A percentile compares a stretch with the other conserved stretches of the same genome.
These are phyloP conservation scores for Brachyrhaphis roseni DNA, from an alignment of 2,797 vertebrate genomes.

Conservation along the genomic window DNA sequence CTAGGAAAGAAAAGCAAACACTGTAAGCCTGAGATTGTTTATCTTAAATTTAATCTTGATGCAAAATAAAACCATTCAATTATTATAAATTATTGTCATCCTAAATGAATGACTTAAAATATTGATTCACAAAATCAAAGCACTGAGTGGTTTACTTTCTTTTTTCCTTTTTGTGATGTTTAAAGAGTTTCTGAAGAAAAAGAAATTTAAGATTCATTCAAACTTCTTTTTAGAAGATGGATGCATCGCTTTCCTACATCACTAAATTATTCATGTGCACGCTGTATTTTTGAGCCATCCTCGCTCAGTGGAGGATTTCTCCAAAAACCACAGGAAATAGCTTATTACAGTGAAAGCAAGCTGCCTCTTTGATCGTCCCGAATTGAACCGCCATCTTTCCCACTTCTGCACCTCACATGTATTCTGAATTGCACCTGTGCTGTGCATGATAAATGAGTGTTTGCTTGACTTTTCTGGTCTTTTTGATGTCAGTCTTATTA, in stretches of 20 bases:
- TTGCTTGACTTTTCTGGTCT: background rate
- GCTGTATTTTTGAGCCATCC: slow-evolving; percentile 53
- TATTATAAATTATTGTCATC: background rate
- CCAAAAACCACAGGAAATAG: slow-evolving; percentile 57
- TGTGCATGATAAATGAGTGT: slow-evolving; percentile 13
- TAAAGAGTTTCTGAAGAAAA: background rate
- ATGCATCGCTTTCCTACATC: slow-evolving; percentile 47
- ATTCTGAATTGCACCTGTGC: slow-evolving; percentile 47
- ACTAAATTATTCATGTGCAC: slow-evolving; percentile 66
- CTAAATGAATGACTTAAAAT: background rate
- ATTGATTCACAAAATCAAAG: background rate
- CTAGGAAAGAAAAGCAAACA: background rate
- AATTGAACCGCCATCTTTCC: slow-evolving; percentile 57
- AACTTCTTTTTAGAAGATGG: slow-evolving; percentile 36
- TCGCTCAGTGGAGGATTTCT: slow-evolving; percentile 46
- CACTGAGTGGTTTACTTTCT: background rate
- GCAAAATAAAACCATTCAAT: background rate
- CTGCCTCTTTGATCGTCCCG: slow-evolving; percentile 61
- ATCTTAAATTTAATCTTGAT: background rate
- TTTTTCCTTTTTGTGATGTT: background rate
- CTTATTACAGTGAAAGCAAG: slow-evolving; percentile 61
- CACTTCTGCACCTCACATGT: slow-evolving; percentile 36
- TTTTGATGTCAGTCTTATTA: slow-evolving; percentile 44
- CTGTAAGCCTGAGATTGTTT: background rate
- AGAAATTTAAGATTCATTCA: slow-evolving; percentile 39